Evolutionary conservation across 2,113 vertebrate species (phyloP), one percentile per base, ranked within the genome.

Genomic region (Megaleporinus macrocephalus): DNA sequence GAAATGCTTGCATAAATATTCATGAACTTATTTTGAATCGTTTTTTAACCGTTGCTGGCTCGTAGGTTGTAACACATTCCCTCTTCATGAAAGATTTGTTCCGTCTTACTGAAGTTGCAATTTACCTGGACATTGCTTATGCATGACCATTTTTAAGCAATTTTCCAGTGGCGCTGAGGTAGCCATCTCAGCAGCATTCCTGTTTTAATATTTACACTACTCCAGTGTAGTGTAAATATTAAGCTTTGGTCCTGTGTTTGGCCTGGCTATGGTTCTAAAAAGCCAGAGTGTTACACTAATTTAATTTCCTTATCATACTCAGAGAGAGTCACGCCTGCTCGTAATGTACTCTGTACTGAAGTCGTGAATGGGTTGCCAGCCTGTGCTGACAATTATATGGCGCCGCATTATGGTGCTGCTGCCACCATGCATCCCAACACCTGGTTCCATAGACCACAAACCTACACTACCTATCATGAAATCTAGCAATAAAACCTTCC

Each of bases 41-140:
- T 0, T 61, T 26, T 26, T 61, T 10, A 24, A 61, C 57, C 57
- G 24, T 61, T 22, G 20, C 53, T 26, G 1, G n/a, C 57, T 61
- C 2, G 0, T 22, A 4, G 6, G 57, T 61, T 24, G 57, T 26
- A 61, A 61, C 57, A 61, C 57, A 61, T 61, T 61, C 20, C 5
- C 20, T 20, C 15, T 57, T 61, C 22, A 61, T 74, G 49, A 73
- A 14, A 33, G 12, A 55, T 55, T 73, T 73, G 72, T 36, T 57
- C 29, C 30, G 47, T 29, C 26, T 27, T 29, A 29, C 47, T 75
- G 53, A 62, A 63, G 59, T 47, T 27, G 57, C 9, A 62, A 44
- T 75, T 75, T 75, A 62, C 55, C 33, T 75, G 30, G 15, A 10
- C 36, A 61, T 75, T 62, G 14, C 29, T 75, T 75, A 41, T 61